Base-by-base conservation (phyloP, 35 echinoderm and acorn worm species). In the Eucidaris tribuloides region DNA sequence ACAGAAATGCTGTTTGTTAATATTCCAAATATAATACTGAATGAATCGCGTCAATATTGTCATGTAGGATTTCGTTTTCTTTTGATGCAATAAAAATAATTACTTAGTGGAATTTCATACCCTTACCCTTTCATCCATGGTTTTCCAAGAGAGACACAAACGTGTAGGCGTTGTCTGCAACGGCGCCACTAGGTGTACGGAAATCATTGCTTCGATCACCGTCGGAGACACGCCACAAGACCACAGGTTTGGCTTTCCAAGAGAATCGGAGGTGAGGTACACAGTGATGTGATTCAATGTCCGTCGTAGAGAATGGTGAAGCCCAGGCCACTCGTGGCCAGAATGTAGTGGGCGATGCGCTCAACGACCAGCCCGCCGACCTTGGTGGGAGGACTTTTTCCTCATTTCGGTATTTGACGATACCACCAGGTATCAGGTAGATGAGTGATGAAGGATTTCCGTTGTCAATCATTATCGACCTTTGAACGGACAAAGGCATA, bases 181-280 rank as follows among this genome's bases (percentile, higher is more conserved):
- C 24, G 6, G 17, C 39, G 45, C 79, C 87, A 76, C 35, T 38
- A 14, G 70, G 65, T 27, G 31, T 76, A 3, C 52, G 32, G 49
- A 77, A 87, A 35, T 96, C 93, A 40, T 96, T 80, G 14, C 27
- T 42, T 0, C 66, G 57, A 58, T 96, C 72, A 11, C 55, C 49
- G 37, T 96, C 85, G 65, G 79, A 79, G 15, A 84, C 71, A 20
- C 93, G 88, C 30, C 93, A 96, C 7, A 96, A n/a, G 77, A 36
- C 93, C 93, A 31, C 78, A 72, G 0, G 84, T 87, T 22, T 49
- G 77, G 27, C 48, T 45, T 7, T 41, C n/a, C 76, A 92, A n/a
- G 32, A 4, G 34, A 25, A 0, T 85, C 25, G 2, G 82, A 80
- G 0, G 89, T 92, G 62, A 92, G 70, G 31, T 92, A 66, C 22